Conservation (phyloP, 1,140 invertebrate genomes). For the Octopus bimaculoides region DNA sequence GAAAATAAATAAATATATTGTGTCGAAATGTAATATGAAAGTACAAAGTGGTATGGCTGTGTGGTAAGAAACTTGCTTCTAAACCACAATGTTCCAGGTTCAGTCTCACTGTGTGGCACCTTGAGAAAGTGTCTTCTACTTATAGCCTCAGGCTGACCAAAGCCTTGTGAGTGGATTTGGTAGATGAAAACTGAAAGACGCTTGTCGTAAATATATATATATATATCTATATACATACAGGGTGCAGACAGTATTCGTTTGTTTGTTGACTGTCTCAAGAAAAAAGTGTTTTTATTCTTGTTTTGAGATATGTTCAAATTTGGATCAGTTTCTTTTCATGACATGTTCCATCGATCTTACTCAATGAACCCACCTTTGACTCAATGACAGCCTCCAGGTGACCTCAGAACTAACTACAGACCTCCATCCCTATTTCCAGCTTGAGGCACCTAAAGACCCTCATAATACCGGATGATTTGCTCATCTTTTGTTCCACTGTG, state of each 20-base stretch:
- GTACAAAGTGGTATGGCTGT: too few species aligned
- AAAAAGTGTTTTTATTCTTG: not conserved
- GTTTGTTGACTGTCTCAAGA: not conserved
- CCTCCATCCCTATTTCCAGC: not conserved
- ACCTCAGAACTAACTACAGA: not conserved
- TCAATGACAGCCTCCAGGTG: not conserved
- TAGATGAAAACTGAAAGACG: too few species aligned
- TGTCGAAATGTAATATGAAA: too few species aligned
- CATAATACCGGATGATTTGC: not conserved
- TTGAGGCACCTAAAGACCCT: not conserved
- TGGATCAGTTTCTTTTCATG: not conserved
- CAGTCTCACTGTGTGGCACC: too few species aligned
- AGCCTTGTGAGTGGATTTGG: too few species aligned
- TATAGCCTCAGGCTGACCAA: too few species aligned
- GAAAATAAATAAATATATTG: too few species aligned
- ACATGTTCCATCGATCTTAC: not conserved
- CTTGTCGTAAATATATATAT: too few species aligned
- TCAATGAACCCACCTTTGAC: not conserved
- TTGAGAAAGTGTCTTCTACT: too few species aligned
- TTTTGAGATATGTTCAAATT: not conserved
- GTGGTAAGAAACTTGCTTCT: too few species aligned
- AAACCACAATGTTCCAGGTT: too few species aligned
- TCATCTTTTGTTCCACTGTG: too few species aligned
- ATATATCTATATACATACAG: not conserved
- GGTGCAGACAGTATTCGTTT: not conserved